Conservation (phyloP, 2,113 vertebrate genomes). For the Dicaeum eximium region DNA sequence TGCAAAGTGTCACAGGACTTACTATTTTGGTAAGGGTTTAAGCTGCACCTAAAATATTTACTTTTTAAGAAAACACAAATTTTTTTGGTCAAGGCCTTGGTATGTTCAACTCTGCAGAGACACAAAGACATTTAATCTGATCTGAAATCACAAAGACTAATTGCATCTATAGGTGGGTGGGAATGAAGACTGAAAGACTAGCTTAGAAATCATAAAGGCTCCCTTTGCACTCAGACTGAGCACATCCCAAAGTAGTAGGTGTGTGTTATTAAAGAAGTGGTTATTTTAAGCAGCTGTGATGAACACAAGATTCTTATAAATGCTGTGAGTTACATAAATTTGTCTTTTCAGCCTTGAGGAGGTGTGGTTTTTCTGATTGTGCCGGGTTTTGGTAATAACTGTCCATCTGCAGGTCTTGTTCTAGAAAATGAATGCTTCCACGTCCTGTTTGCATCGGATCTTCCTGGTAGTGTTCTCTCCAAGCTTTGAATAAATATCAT, state of each 20-base stretch:
- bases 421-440: not conserved
- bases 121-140: not conserved
- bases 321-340: not conserved
- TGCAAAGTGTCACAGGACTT: not conserved
- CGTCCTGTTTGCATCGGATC: not conserved
- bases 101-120: not conserved
- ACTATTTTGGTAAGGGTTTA: not conserved
- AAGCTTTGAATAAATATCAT: not conserved
- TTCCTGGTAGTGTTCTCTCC: not conserved
- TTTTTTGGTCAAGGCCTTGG: not conserved
- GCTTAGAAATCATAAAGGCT: not conserved
- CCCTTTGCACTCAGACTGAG: not conserved
- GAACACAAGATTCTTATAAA: not conserved
- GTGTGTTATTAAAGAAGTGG: not conserved
- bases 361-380: not conserved
- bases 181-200: not conserved
- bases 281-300: not conserved
- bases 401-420: not conserved
- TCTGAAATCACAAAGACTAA: not conserved
- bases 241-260: not conserved
- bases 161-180: not conserved
- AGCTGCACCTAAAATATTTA: not conserved
- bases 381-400: not conserved
- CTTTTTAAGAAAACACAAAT: not conserved
- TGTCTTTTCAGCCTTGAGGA: not conserved